These are phyloP conservation scores for Platyscapa corneri DNA, from an alignment of 1,140 invertebrate species.

Conservation along the genomic window DNA sequence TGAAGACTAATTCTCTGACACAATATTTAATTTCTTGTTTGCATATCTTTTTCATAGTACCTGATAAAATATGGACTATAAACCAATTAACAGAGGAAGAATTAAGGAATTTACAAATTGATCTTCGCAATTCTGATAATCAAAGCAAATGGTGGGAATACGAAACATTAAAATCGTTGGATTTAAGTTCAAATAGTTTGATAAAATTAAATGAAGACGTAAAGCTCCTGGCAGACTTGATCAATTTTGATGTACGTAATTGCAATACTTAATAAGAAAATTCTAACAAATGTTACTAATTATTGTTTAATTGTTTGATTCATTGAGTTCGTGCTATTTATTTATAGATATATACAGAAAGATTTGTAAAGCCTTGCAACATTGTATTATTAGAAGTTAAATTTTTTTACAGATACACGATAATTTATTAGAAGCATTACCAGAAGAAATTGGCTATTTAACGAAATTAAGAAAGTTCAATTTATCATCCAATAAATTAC, in stretches of 20 bases:
- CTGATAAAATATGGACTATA: conserved; percentile 86
- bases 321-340: background rate
- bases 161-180: conserved; percentile 83
- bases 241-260: conserved; percentile 81
- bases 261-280: background rate
- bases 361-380: too few relatives aligned
- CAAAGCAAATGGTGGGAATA: conserved; percentile 90
- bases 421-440: conserved; percentile 83
- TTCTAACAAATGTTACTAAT: background rate
- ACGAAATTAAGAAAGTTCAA: conserved; percentile 84
- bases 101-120: conserved; percentile 75
- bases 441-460: conserved; percentile 85
- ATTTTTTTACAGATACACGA: conserved; percentile 81
- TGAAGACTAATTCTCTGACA: too few relatives aligned
- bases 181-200: conserved; percentile 87
- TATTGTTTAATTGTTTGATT: background rate
- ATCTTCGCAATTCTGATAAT: conserved; percentile 81
- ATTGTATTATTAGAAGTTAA: background rate
- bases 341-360: too few relatives aligned
- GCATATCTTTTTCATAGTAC: conserved; percentile 78
- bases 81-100: conserved; percentile 83
- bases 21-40: background rate
- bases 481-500: conserved; percentile 86
- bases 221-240: conserved; percentile 81
- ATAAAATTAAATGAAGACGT: conserved; percentile 81